These are phyloP conservation scores for Engraulis encrasicolus DNA, from an alignment of 2,113 vertebrate species.

Conservation along the genomic window DNA sequence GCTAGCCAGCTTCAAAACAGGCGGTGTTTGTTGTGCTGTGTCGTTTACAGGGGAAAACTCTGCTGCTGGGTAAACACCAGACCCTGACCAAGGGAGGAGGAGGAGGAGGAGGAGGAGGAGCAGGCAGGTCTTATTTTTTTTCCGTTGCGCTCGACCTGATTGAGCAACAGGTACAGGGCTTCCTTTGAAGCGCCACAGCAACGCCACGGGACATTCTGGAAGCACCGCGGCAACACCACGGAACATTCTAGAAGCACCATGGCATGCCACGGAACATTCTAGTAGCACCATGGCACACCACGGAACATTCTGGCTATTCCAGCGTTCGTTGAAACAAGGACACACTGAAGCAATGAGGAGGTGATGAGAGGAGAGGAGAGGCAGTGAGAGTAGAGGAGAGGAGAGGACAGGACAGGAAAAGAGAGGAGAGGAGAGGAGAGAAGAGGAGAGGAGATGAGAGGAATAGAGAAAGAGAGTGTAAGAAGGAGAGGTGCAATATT, in stretches of 20 bases:
- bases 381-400: too few species aligned
- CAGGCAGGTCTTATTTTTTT: not conserved
- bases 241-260: slow-evolving; percentile 24
- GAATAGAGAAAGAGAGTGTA: not conserved
- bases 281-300: too few species aligned
- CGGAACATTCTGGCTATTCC: slow-evolving; percentile 36
- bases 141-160: slow-evolving; percentile 22
- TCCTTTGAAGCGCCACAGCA: slow-evolving; percentile 34
- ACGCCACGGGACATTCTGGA: slow-evolving; percentile 26
- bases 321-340: too few species aligned
- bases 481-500: not conserved
- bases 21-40: slow-evolving; percentile 24
- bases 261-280: slow-evolving; percentile 27
- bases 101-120: too few species aligned
- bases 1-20: slow-evolving; percentile 14
- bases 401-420: too few species aligned
- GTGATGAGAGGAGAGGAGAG: too few species aligned
- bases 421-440: not conserved
- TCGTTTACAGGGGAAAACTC: not conserved
- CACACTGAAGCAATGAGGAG: too few species aligned
- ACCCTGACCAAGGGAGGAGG: not conserved
- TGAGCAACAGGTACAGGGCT: slow-evolving; percentile 48
- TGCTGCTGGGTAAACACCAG: slow-evolving; percentile 9
- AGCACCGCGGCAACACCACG: slow-evolving; percentile 13
- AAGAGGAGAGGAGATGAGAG: not conserved